Conservation (phyloP, 1,140 invertebrate genomes). For the Notospermus geniculatus region DNA sequence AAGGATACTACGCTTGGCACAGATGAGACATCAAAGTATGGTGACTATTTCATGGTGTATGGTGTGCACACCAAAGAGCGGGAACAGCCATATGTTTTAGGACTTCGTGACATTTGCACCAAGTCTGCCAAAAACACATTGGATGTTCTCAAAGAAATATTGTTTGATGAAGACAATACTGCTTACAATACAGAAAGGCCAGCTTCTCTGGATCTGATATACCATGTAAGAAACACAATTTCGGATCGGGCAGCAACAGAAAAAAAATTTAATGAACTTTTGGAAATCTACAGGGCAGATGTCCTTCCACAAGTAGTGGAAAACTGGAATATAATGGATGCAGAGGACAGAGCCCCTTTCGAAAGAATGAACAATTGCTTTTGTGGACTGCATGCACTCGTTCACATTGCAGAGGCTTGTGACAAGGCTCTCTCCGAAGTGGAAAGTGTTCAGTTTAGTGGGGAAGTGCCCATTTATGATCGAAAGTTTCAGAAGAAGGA, state of each 20-base stretch:
- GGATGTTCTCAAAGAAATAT: slow-evolving; percentile 19
- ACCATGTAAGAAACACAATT: slow-evolving; percentile 17
- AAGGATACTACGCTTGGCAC: slow-evolving; percentile 22
- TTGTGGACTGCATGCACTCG: slow-evolving; percentile 19
- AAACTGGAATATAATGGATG: slow-evolving; percentile 14
- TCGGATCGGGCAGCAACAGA: too few species aligned
- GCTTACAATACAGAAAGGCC: slow-evolving; percentile 12
- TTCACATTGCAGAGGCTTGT: slow-evolving; percentile 21
- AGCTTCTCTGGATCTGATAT: slow-evolving; percentile 14
- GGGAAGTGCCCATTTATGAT: neutral
- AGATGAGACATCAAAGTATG: slow-evolving; percentile 21
- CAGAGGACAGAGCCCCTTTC: slow-evolving; percentile 8
- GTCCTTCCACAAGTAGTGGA: slow-evolving; percentile 17
- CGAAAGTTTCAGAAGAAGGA: slow-evolving; percentile 11
- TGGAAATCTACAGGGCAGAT: slow-evolving; percentile 15
- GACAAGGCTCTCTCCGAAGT: slow-evolving; percentile 10
- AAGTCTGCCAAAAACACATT: slow-evolving; percentile 17
- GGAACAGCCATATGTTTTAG: slow-evolving; percentile 17
- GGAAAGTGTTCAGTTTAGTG: slow-evolving; percentile 3
- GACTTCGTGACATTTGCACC: slow-evolving; percentile 17
- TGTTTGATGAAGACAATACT: slow-evolving; percentile 13
- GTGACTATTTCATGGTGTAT: slow-evolving; percentile 14
- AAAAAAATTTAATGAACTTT: too few species aligned
- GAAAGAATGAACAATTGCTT: slow-evolving; percentile 5
- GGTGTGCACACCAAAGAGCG: slow-evolving; percentile 15